Evolutionary conservation across 2,888 invertebrate species (phyloP).

Genomic region (Mechanitis mazaeus): DNA sequence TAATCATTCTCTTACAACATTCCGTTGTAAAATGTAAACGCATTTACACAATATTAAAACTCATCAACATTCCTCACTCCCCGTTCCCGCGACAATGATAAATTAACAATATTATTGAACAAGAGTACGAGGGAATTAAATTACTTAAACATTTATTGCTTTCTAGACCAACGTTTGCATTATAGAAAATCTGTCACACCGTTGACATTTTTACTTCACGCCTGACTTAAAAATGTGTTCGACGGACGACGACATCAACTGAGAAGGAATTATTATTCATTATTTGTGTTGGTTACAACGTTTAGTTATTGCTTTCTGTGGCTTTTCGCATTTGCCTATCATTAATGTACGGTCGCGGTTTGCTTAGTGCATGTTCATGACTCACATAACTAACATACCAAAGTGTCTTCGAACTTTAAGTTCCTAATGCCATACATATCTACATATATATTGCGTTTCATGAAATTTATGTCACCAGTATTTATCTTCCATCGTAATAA

Average conservation of each 20-base stretch:
- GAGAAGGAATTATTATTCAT: constrained; percentile 58
- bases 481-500: too few relatives aligned
- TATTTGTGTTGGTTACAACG: constrained; percentile 47
- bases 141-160: constrained; percentile 44
- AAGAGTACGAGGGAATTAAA: constrained; percentile 49
- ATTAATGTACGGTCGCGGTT: constrained; percentile 65
- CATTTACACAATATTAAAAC: constrained; percentile 21
- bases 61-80: constrained; percentile 32
- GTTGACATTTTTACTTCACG: constrained; percentile 41
- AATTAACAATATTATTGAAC: constrained; percentile 64
- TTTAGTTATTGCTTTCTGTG: constrained; percentile 52
- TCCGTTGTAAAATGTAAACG: constrained; percentile 1
- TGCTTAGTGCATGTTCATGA: constrained; percentile 37
- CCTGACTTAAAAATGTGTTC: constrained; percentile 32
- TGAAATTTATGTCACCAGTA: too few relatives aligned
- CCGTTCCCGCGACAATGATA: constrained; percentile 50
- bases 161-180: constrained; percentile 35
- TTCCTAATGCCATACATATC: neutral
- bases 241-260: constrained; percentile 49
- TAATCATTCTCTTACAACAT: constrained; percentile 6
- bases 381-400: constrained; percentile 9
- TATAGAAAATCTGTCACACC: constrained; percentile 43
- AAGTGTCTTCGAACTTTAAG: constrained; percentile 1
- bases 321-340: constrained; percentile 53
- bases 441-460: too few relatives aligned